Percentiles rank a stretch among this genome's conserved stretches.
phyloP scores from a whole-genome alignment of 2,888 invertebrate genomes.

The Parnassius apollo region DNA sequence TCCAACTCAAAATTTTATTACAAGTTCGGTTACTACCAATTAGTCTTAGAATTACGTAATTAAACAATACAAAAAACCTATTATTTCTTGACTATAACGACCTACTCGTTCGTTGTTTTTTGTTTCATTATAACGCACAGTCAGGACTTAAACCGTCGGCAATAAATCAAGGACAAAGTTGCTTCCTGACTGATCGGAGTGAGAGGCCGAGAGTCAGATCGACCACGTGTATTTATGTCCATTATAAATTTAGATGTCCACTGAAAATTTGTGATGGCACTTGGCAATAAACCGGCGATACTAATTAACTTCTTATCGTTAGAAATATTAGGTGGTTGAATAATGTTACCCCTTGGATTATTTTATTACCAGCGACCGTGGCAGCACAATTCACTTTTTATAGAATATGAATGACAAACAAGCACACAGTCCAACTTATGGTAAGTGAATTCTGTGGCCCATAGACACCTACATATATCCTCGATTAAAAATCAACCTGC shows the following conservation, averaged over 20 bases:
- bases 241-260: conserved; percentile 26
- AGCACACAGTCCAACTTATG: too few relatives aligned
- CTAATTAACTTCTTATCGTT: conserved; percentile 17
- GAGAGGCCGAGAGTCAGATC: conserved; percentile 1
- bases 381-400: neutral
- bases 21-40: neutral
- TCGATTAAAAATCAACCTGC: too few relatives aligned
- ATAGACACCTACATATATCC: too few relatives aligned
- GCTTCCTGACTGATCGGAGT: conserved; percentile 21
- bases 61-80: neutral
- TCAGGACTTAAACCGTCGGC: conserved; percentile 9
- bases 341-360: neutral
- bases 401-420: too few relatives aligned
- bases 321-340: neutral
- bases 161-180: conserved; percentile 26
- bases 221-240: conserved; percentile 20
- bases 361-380: neutral
- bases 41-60: neutral
- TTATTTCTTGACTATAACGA: neutral
- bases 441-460: too few relatives aligned
- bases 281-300: conserved; percentile 12
- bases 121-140: neutral
- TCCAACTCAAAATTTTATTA: neutral
- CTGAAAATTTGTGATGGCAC: conserved; percentile 21
- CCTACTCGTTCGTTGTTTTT: neutral